Conservation (phyloP, 2,113 vertebrate species). For the Siniperca chuatsi region DNA sequence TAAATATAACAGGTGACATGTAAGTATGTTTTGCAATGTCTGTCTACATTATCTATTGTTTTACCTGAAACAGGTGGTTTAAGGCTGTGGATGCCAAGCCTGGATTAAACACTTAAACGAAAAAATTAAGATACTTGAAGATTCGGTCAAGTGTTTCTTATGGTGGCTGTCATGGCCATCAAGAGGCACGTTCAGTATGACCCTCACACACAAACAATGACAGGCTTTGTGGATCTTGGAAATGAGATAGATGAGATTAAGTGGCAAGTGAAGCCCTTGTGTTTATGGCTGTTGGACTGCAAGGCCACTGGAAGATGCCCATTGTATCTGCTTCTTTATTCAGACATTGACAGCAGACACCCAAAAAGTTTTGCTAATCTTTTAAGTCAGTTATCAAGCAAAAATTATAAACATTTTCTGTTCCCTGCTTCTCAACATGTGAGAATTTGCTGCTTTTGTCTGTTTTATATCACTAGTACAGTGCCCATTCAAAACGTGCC, state of each 20-base stretch:
- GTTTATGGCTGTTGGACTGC: neutral
- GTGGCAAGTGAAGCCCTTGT: neutral
- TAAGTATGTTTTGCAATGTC: neutral
- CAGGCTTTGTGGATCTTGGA: neutral
- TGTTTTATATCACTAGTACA: no score
- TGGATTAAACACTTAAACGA: neutral
- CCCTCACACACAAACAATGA: neutral
- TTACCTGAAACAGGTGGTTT: constrained; percentile 3
- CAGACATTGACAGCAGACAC: neutral
- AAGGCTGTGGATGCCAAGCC: neutral
- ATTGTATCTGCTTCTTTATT: neutral
- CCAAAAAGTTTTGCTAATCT: neutral
- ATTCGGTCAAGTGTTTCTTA: no score
- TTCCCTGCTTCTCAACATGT: no score
- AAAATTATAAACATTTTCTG: no score
- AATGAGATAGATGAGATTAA: neutral
- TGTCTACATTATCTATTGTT: neutral
- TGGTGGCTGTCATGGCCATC: no score
- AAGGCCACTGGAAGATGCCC: neutral
- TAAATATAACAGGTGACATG: neutral
- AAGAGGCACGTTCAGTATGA: neutral
- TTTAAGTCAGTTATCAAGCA: no score
- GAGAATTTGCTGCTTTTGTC: no score
- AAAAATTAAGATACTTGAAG: no score
- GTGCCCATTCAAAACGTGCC: no score